Evolutionary conservation across 1,140 invertebrate species (phyloP).

Genomic region (Cotesia typhae): DNA sequence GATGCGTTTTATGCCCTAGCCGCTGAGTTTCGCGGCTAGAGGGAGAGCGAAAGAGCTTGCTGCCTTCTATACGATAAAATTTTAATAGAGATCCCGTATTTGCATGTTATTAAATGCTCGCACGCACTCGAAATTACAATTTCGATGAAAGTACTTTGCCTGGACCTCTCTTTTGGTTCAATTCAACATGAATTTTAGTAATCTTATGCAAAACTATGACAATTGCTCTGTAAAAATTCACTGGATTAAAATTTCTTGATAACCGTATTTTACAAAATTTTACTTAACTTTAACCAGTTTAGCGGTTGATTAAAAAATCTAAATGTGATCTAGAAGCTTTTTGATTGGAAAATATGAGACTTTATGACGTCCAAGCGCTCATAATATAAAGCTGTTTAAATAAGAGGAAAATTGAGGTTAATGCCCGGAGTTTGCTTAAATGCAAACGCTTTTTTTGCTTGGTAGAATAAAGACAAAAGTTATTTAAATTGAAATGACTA

Average conservation of each 20-base stretch:
- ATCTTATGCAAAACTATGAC: not conserved
- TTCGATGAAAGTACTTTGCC: not conserved
- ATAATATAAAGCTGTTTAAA: not conserved
- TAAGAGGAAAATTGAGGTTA: too few relatives aligned
- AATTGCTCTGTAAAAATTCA: not conserved
- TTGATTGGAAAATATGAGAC: slow-evolving; percentile 7
- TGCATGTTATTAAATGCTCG: slow-evolving; percentile 54
- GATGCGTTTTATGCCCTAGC: slow-evolving; percentile 54
- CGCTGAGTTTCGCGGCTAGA: slow-evolving; percentile 24
- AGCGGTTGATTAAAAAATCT: slow-evolving; percentile 19
- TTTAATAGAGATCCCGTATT: slow-evolving; percentile 56
- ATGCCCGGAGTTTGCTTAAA: too few relatives aligned
- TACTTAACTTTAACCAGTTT: slow-evolving; percentile 22
- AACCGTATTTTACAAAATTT: not conserved
- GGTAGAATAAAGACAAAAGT: too few relatives aligned
- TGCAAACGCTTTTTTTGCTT: too few relatives aligned
- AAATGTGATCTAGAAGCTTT: slow-evolving; percentile 16
- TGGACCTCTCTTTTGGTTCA: too few relatives aligned
- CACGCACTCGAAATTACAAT: slow-evolving; percentile 39
- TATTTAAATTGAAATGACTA: too few relatives aligned
- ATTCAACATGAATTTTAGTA: slow-evolving; percentile 2
- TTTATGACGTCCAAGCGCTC: not conserved
- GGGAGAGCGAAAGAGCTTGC: too few relatives aligned
- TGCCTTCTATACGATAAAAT: slow-evolving; percentile 46
- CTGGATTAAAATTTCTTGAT: not conserved